Evolutionary conservation across 2,113 vertebrate species (phyloP).

Genomic region (Xerus inauris): DNA sequence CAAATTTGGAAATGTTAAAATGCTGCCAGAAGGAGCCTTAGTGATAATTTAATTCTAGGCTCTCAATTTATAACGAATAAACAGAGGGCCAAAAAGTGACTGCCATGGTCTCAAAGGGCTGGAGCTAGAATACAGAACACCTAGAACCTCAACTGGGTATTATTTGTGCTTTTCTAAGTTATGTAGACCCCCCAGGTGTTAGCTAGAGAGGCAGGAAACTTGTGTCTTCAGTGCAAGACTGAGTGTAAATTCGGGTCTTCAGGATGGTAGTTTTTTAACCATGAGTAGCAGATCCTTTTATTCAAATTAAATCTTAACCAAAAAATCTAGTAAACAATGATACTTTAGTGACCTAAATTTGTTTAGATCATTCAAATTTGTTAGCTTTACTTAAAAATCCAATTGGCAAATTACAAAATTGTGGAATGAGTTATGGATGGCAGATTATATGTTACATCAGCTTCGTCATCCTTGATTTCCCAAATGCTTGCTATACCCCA

Average conservation of each 20-base stretch:
- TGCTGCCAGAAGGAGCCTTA: not conserved
- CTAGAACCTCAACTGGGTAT: not conserved
- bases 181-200: no score
- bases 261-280: not conserved
- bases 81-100: not conserved
- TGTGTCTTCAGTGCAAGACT: not conserved
- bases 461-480: not conserved
- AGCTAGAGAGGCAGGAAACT: not conserved
- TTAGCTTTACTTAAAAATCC: not conserved
- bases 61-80: not conserved
- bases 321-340: not conserved
- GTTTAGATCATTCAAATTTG: not conserved
- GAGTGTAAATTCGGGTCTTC: not conserved
- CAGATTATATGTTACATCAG: not conserved
- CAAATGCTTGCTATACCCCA: not conserved
- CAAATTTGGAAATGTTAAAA: not conserved
- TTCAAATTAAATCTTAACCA: conserved; percentile 22
- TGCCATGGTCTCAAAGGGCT: not conserved
- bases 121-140: not conserved
- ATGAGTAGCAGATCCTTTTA: not conserved
- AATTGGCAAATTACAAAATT: not conserved
- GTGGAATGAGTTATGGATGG: not conserved
- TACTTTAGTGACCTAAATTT: not conserved
- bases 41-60: not conserved
- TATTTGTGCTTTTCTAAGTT: no score